A percentile compares a stretch with the other conserved stretches of the same genome.
Conservation (phyloP, 2,888 invertebrate species). For the Andrena trimmerana region DNA sequence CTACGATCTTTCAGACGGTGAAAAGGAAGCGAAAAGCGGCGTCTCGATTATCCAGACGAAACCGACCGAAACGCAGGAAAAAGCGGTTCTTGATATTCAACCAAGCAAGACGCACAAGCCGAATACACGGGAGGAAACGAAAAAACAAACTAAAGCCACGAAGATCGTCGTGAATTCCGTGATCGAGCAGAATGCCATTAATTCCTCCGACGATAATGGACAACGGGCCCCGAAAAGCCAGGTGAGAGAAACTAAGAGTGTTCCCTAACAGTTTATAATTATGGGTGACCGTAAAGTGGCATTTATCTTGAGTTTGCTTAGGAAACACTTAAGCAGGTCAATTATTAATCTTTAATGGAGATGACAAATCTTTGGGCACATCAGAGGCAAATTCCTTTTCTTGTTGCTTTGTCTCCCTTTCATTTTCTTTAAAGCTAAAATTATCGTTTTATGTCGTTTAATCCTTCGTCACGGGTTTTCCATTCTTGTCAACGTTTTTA, state of each 20-base stretch:
- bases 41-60: constrained; percentile 80
- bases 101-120: constrained; percentile 82
- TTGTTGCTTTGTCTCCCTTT: too few relatives aligned
- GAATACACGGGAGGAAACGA: constrained; percentile 75
- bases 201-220: constrained; percentile 69
- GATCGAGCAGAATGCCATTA: constrained; percentile 76
- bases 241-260: constrained; percentile 60
- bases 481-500: not conserved
- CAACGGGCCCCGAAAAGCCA: constrained; percentile 67
- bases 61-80: constrained; percentile 78
- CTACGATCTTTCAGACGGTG: constrained; percentile 51
- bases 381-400: too few relatives aligned
- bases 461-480: not conserved
- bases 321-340: not conserved
- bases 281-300: too few relatives aligned
- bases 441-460: not conserved
- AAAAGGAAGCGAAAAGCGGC: constrained; percentile 53
- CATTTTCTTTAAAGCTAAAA: too few relatives aligned
- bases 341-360: too few relatives aligned
- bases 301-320: too few relatives aligned
- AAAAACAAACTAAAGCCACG: constrained; percentile 77
- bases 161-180: constrained; percentile 82
- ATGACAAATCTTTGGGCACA: too few relatives aligned
- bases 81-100: constrained; percentile 78
- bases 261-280: not conserved